Evolutionary conservation across 2,113 vertebrate species (phyloP).

Genomic region (Lethenteron reissneri): DNA sequence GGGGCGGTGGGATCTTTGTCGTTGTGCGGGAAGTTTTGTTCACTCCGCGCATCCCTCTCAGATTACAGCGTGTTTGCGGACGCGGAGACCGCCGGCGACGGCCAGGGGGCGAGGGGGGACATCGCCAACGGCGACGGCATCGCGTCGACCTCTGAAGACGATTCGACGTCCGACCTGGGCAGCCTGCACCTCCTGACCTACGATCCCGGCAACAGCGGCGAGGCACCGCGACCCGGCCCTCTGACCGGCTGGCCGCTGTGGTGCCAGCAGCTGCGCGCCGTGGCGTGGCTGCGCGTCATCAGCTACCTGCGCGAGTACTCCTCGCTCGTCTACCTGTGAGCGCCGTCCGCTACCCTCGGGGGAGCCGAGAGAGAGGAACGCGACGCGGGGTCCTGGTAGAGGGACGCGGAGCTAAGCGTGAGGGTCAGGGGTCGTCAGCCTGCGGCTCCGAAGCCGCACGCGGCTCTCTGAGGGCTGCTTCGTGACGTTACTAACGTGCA

Average conservation of each 20-base stretch:
- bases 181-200: conserved; percentile 55
- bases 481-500: too few relatives aligned
- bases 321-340: conserved; percentile 35
- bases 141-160: conserved; percentile 16
- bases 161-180: conserved; percentile 44
- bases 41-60: conserved; percentile 15
- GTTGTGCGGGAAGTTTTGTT: not conserved
- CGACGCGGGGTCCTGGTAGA: too few relatives aligned
- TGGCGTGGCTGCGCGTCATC: conserved; percentile 62
- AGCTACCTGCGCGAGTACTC: conserved; percentile 55
- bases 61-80: conserved; percentile 71
- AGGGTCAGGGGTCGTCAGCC: too few relatives aligned
- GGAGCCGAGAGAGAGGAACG: too few relatives aligned
- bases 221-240: conserved; percentile 12
- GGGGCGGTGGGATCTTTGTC: too few relatives aligned
- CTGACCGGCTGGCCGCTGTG: conserved; percentile 39
- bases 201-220: conserved; percentile 17
- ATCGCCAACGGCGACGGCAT: too few relatives aligned
- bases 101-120: too few relatives aligned
- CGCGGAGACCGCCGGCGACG: conserved; percentile 20
- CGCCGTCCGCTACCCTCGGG: too few relatives aligned
- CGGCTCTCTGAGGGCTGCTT: too few relatives aligned
- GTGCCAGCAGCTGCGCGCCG: conserved; percentile 54
- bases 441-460: too few relatives aligned
- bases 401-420: too few relatives aligned